Percentiles rank a stretch among this genome's conserved stretches.
These are phyloP conservation scores for Physeter macrocephalus DNA, from an alignment of 2,113 vertebrate genomes.

Conservation along the genomic window DNA sequence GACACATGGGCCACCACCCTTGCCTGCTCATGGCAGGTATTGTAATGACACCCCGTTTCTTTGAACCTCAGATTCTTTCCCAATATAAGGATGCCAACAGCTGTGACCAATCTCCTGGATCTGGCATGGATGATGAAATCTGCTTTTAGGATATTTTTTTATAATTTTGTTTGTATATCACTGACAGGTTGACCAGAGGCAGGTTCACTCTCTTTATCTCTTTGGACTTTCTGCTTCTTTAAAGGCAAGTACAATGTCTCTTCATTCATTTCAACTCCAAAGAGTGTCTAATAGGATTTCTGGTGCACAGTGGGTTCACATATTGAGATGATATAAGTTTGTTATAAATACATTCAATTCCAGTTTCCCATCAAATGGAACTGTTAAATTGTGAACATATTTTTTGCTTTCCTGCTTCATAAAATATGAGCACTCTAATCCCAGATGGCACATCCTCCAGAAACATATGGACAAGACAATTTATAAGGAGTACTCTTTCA, in stretches of 20 bases:
- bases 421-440: constrained; percentile 61
- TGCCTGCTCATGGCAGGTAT: not conserved
- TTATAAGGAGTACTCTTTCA: constrained; percentile 50
- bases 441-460: constrained; percentile 62
- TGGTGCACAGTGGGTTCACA: constrained; percentile 47
- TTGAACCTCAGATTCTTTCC: not conserved
- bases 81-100: not conserved
- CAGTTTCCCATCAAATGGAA: constrained; percentile 1
- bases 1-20: no score
- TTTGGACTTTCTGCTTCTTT: not conserved
- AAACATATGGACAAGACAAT: constrained; percentile 60
- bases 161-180: not conserved
- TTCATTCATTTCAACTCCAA: not conserved
- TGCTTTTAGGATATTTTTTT: not conserved
- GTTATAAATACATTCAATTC: constrained; percentile 41
- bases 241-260: not conserved
- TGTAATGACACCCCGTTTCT: not conserved
- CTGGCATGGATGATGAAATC: not conserved
- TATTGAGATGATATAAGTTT: constrained; percentile 40
- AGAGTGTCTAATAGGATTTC: not conserved
- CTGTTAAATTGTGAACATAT: constrained; percentile 65
- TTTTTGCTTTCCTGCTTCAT: constrained; percentile 64
- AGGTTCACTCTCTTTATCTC: not conserved
- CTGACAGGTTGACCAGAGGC: not conserved
- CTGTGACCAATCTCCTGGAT: not conserved